Conservation (phyloP, 1,140 invertebrate genomes). For the Lepidurus couesii region DNA sequence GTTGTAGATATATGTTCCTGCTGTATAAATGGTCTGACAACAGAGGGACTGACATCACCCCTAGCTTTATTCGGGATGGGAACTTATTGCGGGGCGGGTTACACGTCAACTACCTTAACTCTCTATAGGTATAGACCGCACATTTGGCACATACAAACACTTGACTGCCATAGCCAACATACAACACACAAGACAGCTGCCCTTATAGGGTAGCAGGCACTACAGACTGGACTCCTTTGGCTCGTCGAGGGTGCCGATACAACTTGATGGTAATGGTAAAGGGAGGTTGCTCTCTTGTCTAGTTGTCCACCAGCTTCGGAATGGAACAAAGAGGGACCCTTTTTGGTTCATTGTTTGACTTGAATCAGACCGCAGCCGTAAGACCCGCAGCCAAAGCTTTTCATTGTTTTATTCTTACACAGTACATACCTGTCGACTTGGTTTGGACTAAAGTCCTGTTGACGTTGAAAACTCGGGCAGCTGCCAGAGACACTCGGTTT, state of each 20-base stretch:
- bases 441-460: not conserved
- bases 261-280: not conserved
- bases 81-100: not conserved
- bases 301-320: constrained; percentile 5
- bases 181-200: not conserved
- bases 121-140: not conserved
- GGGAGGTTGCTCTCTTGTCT: constrained; percentile 8
- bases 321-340: not conserved
- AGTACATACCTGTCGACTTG: not conserved
- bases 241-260: not conserved
- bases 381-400: not conserved
- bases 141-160: constrained; percentile 1
- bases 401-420: not conserved
- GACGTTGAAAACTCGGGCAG: constrained; percentile 9
- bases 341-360: constrained; percentile 5
- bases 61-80: not conserved
- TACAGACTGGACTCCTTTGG: not conserved
- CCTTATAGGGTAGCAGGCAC: not conserved
- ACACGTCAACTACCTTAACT: not conserved
- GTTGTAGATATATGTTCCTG: not conserved
- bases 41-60: not conserved
- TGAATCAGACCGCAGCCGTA: not conserved
- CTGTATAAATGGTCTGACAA: constrained; percentile 14
- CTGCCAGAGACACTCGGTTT: not conserved
- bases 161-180: constrained; percentile 15